Percentiles rank a stretch among this genome's conserved stretches.
Evolutionary conservation across 35 echinoderm and acorn worm species (phyloP).

Genomic region (Amphiura filiformis): DNA sequence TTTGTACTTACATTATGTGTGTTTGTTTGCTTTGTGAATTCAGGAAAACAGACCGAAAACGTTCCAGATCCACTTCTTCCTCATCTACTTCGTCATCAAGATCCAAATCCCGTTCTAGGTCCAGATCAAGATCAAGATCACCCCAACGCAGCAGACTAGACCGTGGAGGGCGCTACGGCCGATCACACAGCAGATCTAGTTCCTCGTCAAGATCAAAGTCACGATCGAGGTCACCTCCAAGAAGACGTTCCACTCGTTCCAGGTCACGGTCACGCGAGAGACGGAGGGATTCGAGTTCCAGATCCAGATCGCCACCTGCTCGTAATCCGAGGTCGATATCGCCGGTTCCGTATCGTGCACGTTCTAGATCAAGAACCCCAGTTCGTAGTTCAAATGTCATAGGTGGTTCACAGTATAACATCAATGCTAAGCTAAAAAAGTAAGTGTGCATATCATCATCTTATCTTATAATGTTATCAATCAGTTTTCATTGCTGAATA

Average conservation of each 20-base stretch:
- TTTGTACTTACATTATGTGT: too few relatives aligned
- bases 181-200: constrained; percentile 35
- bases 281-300: background rate
- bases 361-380: constrained; percentile 60
- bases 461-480: background rate
- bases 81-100: constrained; percentile 30
- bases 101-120: constrained; percentile 1
- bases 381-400: background rate
- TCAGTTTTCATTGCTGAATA: background rate
- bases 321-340: constrained; percentile 28
- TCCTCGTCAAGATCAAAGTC: constrained; percentile 65
- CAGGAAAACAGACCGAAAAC: background rate
- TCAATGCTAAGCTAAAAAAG: constrained; percentile 56
- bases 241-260: constrained; percentile 8
- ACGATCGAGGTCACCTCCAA: constrained; percentile 52
- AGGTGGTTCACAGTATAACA: background rate
- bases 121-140: constrained; percentile 21
- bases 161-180: background rate
- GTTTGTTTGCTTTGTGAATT: background rate
- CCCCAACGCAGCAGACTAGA: background rate
- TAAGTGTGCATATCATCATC: constrained; percentile 8
- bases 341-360: constrained; percentile 11
- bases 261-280: constrained; percentile 25
- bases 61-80: constrained; percentile 13
- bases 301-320: constrained; percentile 24